Conservation (phyloP, 2,113 vertebrate genomes). For the Noctilio leporinus region DNA sequence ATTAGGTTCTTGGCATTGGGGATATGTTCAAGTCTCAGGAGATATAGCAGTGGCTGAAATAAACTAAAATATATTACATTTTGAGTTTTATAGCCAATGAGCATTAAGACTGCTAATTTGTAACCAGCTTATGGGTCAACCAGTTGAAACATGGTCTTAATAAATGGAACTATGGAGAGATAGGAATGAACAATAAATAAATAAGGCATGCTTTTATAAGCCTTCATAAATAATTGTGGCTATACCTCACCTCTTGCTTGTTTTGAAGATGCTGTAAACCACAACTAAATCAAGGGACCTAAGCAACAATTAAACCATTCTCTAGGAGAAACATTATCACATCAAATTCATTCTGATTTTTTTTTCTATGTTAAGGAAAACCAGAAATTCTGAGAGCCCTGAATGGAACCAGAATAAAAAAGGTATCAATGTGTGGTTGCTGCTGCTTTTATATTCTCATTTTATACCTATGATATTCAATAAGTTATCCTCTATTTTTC, state of each 20-base stretch:
- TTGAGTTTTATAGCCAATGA: background rate
- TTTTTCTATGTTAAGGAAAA: background rate
- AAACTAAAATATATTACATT: background rate
- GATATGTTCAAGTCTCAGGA: background rate
- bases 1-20: background rate
- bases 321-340: background rate
- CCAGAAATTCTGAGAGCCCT: background rate
- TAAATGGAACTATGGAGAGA: background rate
- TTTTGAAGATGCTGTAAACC: background rate
- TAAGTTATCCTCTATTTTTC: background rate
- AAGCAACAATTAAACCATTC: background rate
- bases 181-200: background rate
- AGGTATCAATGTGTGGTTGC: background rate
- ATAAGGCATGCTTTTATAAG: background rate
- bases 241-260: background rate
- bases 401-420: background rate
- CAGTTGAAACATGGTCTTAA: background rate
- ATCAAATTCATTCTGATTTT: background rate
- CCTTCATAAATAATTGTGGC: background rate
- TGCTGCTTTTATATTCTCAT: background rate
- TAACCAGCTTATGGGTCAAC: background rate
- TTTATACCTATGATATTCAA: background rate
- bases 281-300: background rate
- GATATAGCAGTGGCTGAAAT: background rate
- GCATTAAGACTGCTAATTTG: background rate